Base-by-base conservation (phyloP, 1,140 invertebrate species). In the Drosophila punjabiensis region DNA sequence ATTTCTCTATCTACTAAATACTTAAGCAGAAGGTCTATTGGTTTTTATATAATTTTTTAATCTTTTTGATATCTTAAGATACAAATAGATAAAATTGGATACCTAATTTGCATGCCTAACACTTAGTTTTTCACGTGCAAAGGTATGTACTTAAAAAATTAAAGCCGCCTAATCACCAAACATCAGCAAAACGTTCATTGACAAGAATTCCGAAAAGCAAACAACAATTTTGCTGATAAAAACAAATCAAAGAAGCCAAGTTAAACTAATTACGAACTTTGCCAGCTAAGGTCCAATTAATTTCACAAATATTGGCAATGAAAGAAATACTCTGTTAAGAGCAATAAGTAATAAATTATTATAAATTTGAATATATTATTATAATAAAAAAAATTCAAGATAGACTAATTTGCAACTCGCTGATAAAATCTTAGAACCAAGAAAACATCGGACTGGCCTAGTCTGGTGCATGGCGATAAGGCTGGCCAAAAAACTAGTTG, bases 181-280 rank as follows among this genome's bases (percentile, higher is more conserved):
- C 11, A 11, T 30, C 11, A 39, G 18, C 33, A 20, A 59, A 30
- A 60, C 33, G 11, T 60, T 24, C 24, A 35, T 63, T 30, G 28
- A 5, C 64, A 16, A 28, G 30, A 45, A 41, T 61, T 24, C 18
- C 18, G 7, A 35, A 20, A 20, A 20, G 13, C 32, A 13, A 55
- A 30, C 32, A 39, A 56, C 9, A 28, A 24, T 35, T 16, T 43
- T 8, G 33, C 37, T 43, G 59, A 45, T 63, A 66, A 13, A 35
- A 35, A 56, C n/a, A 45, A 63, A 63, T 64, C 64, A 66, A 66
- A 60, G 33, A 33, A 63, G 0, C 39, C 10, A 14, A 63, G 39
- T 45, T 18, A 33, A 39, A 41, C 28, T 63, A 66, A 66, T 45
- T 66, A 35, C 30, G 16, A 10, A 18, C 16, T 33, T 14, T 3